A percentile compares a stretch with the other conserved stretches of the same genome.
These are phyloP conservation scores for Phrynosoma platyrhinos DNA, from an alignment of 2,113 vertebrate genomes.

Conservation along the genomic window DNA sequence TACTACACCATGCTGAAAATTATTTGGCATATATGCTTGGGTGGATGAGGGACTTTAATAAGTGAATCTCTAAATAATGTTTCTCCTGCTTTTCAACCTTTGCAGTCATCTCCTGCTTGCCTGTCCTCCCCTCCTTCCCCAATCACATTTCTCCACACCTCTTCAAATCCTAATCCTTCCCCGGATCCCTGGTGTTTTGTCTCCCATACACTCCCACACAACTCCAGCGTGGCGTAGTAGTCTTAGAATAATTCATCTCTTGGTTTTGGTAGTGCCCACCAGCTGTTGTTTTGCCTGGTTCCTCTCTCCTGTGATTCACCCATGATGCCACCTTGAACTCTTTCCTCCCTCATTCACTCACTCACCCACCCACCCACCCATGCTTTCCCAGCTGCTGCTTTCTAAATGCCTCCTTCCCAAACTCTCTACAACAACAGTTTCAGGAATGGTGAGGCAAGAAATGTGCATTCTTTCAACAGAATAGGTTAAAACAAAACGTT, in stretches of 20 bases:
- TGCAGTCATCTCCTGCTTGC: neutral
- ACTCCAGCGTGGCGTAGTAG: neutral
- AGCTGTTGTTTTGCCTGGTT: neutral
- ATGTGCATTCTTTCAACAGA: slow-evolving; percentile 63
- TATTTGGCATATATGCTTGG: too few species aligned
- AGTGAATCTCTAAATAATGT: neutral
- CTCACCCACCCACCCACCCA: neutral
- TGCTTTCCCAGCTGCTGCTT: slow-evolving; percentile 36
- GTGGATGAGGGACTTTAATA: too few species aligned
- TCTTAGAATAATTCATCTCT: neutral
- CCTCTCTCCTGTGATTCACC: neutral
- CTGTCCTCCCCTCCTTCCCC: neutral
- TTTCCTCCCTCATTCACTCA: too few species aligned
- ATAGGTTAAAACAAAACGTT: slow-evolving; percentile 68
- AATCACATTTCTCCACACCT: neutral
- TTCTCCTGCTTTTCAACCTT: neutral
- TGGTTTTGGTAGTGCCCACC: neutral
- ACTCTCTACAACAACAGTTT: slow-evolving; percentile 48
- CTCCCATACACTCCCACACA: neutral
- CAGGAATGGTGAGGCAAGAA: slow-evolving; percentile 60
- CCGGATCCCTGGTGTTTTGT: neutral
- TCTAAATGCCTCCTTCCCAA: neutral
- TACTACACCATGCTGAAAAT: too few species aligned
- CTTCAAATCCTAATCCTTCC: neutral
- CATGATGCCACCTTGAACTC: neutral